Percentiles rank a stretch among this genome's conserved stretches.
These are phyloP conservation scores for Lampris megalopsis DNA, from an alignment of 2,113 vertebrate genomes.

Conservation along the genomic window DNA sequence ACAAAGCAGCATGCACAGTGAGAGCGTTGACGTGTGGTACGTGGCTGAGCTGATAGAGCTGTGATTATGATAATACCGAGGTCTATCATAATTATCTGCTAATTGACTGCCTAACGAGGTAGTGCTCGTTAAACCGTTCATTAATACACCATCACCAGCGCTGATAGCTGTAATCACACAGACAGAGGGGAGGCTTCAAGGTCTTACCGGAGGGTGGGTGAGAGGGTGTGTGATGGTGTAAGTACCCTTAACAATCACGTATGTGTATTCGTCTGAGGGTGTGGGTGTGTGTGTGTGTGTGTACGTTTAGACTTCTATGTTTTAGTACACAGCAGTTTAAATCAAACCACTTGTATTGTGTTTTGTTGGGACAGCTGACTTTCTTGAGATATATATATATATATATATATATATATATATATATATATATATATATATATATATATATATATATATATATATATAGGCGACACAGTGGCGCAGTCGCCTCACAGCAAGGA, in stretches of 20 bases:
- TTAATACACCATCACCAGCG: conserved; percentile 74
- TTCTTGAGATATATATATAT: no score
- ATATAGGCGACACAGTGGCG: no score
- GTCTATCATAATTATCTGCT: conserved; percentile 73
- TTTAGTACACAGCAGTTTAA: no score
- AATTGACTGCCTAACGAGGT: conserved; percentile 75
- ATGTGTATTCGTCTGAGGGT: background rate
- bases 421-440: no score
- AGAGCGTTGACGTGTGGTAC: conserved; percentile 21
- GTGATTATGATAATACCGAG: conserved; percentile 60
- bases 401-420: no score
- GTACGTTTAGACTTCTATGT: no score
- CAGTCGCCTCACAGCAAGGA: no score
- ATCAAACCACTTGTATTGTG: no score
- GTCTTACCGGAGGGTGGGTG: conserved; percentile 52
- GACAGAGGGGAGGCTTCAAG: conserved; percentile 59
- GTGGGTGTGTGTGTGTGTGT: background rate
- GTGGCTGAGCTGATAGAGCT: conserved; percentile 48
- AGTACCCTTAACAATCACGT: background rate
- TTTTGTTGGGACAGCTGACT: no score
- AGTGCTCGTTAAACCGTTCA: conserved; percentile 62
- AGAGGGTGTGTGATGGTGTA: background rate
- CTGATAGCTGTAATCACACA: conserved; percentile 67
- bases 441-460: no score
- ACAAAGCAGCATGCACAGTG: background rate